Evolutionary conservation across 2,888 invertebrate genomes (phyloP), one percentile per base, ranked within the genome.

Genomic region (Actias luna): DNA sequence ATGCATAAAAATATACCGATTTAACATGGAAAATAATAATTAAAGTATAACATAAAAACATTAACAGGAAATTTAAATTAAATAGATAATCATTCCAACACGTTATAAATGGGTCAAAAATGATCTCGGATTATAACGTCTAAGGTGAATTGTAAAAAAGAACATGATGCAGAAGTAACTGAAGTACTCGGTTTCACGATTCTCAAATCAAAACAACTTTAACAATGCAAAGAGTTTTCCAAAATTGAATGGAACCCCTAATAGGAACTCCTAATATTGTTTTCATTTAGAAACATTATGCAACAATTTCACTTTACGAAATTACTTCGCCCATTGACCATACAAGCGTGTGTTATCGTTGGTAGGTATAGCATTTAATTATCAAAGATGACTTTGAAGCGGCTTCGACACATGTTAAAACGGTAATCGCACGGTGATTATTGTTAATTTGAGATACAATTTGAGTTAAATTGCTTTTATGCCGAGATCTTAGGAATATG

Each of bases 361-460:
- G 25, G 22, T 59, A 27, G 36, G 36, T 25, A 39, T 29, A 42
- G 27, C 39, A n/a, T 42, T 42, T 59, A 59, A 59, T 59, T 59
- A 59, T 29, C 42, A 59, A 42, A 59, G 59, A 16, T 1, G 36
- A 59, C 42, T 36, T 7, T 22, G 16, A 59, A 59, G 3, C 42
- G 59, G 39, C 22, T 59, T 25, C 16, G 31, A 63, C 60, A 66
- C 64, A 60, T 57, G 60, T 33, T 35, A 59, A 39, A 27, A 59
- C 42, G 42, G 27, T 42, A 64, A 57, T n/a, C 63, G 66, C 55
- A 16, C 29, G 29, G 29, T 55, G 55, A 65, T 69, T 69, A 70
- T 67, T 69, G 65, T 67, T 69, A 72, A 70, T 67, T 69, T 63
- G 59, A 63, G 62, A 67, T 58, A 72, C 63, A 67, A 67, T 65